These are phyloP conservation scores for Cirrhinus molitorella DNA, from an alignment of 2,797 vertebrate species.

Conservation along the genomic window DNA sequence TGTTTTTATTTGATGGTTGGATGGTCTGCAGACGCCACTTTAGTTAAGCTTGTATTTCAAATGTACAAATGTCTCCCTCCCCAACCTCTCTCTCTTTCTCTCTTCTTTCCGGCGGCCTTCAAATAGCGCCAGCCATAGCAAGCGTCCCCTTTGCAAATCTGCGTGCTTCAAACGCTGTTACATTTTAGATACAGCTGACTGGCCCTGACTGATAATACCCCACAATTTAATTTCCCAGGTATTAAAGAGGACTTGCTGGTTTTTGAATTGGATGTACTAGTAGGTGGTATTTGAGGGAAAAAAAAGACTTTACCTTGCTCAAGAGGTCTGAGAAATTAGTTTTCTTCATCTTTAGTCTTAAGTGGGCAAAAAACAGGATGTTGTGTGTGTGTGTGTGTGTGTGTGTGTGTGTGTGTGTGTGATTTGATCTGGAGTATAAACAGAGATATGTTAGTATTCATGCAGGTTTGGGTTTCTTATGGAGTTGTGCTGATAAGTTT, in stretches of 20 bases:
- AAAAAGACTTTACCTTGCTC: conserved; percentile 46
- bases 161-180: conserved; percentile 69
- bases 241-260: conserved; percentile 76
- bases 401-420: neutral
- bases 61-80: conserved; percentile 37
- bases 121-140: conserved; percentile 69
- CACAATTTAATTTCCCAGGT: conserved; percentile 77
- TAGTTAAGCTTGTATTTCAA: conserved; percentile 61
- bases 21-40: conserved; percentile 68
- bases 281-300: conserved; percentile 68
- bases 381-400: neutral
- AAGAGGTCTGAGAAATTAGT: conserved; percentile 61
- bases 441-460: neutral
- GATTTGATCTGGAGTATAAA: conserved; percentile 15
- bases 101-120: conserved; percentile 47
- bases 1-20: conserved; percentile 78
- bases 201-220: conserved; percentile 75
- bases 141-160: conserved; percentile 65
- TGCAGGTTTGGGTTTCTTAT: neutral
- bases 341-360: conserved; percentile 52
- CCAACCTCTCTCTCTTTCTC: conserved; percentile 18
- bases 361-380: neutral
- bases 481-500: neutral
- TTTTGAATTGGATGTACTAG: conserved; percentile 74
- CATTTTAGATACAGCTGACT: conserved; percentile 77